phyloP scores from a whole-genome alignment of 2,888 invertebrate genomes.

The Orthosia cruda region DNA sequence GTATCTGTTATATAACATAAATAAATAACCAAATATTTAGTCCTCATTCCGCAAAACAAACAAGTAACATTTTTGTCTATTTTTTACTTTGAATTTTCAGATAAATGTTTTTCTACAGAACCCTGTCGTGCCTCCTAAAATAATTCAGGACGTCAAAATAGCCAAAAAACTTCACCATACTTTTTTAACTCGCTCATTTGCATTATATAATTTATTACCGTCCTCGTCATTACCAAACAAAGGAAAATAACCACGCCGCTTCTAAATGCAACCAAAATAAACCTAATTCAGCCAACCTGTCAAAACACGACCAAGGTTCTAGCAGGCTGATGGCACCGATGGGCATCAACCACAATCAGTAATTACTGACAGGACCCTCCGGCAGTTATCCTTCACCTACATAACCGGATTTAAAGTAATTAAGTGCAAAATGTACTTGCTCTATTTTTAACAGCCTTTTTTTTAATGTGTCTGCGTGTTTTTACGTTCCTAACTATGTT shows the following conservation, averaged over 20 bases:
- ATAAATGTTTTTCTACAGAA: too few species aligned
- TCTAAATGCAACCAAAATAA: slow-evolving; percentile 18
- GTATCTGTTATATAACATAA: too few species aligned
- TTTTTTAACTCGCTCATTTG: too few species aligned
- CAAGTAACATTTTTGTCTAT: too few species aligned
- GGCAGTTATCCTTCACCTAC: slow-evolving; percentile 57
- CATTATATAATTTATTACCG: too few species aligned
- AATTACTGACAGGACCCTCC: slow-evolving; percentile 27
- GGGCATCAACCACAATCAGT: slow-evolving; percentile 19
- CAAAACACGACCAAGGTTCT: slow-evolving; percentile 47
- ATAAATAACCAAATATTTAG: too few species aligned
- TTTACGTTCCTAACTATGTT: neutral
- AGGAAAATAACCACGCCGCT: slow-evolving; percentile 1
- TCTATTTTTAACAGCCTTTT: neutral
- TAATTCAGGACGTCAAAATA: too few species aligned
- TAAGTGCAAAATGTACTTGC: slow-evolving; percentile 26
- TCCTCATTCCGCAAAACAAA: too few species aligned
- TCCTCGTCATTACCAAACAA: slow-evolving; percentile 11
- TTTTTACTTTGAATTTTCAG: too few species aligned
- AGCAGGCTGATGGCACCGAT: slow-evolving; percentile 19
- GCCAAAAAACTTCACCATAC: too few species aligned
- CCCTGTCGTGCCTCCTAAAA: too few species aligned
- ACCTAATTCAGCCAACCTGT: slow-evolving; percentile 48
- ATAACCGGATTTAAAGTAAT: slow-evolving; percentile 36
- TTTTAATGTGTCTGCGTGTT: neutral